Conservation (phyloP, 2,113 vertebrate genomes). For the Herpailurus yagouaroundi region DNA sequence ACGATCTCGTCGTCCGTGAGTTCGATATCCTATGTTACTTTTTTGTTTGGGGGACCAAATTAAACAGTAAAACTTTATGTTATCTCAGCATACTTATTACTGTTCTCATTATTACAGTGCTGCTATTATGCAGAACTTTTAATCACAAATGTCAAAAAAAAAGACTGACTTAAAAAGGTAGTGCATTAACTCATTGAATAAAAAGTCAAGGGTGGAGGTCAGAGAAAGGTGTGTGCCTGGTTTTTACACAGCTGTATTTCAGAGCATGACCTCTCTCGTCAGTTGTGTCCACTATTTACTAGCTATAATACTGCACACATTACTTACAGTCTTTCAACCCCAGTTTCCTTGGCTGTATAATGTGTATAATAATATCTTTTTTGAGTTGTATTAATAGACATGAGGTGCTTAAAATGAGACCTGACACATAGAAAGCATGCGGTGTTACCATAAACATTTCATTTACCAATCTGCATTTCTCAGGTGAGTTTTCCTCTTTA, state of each 20-base stretch:
- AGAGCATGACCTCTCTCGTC: neutral
- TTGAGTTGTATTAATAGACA: neutral
- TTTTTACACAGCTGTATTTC: neutral
- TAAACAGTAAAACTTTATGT: neutral
- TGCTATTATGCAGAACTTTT: neutral
- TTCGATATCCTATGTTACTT: neutral
- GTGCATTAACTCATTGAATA: neutral
- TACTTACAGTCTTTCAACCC: neutral
- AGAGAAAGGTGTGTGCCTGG: fast-evolving
- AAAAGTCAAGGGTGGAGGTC: neutral
- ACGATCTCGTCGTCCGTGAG: no score
- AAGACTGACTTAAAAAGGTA: neutral
- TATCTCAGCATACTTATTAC: neutral
- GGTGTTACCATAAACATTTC: fast-evolving
- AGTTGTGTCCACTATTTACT: neutral
- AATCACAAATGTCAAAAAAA: neutral
- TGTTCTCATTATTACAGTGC: neutral
- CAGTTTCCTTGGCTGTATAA: neutral
- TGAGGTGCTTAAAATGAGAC: neutral
- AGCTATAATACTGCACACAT: fast-evolving
- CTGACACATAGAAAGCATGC: fast-evolving
- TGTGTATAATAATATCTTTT: neutral
- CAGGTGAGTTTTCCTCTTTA: neutral
- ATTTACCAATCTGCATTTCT: neutral
- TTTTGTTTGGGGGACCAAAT: neutral